Percentiles rank a stretch among this genome's conserved stretches.
Conservation (phyloP, 1,140 invertebrate genomes). For the Papilio polytes region DNA sequence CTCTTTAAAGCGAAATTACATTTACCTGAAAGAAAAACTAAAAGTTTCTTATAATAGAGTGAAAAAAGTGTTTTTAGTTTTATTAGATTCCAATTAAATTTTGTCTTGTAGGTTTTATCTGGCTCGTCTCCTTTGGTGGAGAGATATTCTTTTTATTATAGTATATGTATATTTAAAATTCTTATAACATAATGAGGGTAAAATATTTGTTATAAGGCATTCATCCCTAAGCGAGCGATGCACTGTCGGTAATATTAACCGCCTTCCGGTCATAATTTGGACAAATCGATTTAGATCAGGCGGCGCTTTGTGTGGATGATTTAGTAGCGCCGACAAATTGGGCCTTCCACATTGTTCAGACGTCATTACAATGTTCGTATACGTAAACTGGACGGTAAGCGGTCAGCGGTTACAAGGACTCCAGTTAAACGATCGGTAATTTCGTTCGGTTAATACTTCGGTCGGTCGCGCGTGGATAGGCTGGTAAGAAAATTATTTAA, state of each 20-base stretch:
- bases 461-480: conserved; percentile 4
- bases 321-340: conserved; percentile 78
- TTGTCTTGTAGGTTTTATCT: too few relatives aligned
- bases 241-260: conserved; percentile 45
- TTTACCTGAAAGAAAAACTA: neutral
- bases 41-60: too few relatives aligned
- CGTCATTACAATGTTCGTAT: conserved; percentile 57
- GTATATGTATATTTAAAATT: conserved; percentile 1
- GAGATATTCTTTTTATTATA: neutral
- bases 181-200: conserved; percentile 14
- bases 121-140: neutral
- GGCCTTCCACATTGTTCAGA: conserved; percentile 57
- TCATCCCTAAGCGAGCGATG: conserved; percentile 3
- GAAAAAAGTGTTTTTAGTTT: too few relatives aligned
- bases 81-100: too few relatives aligned
- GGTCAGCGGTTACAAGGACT: conserved; percentile 70
- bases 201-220: conserved; percentile 24
- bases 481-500: neutral
- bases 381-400: conserved; percentile 57
- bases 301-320: conserved; percentile 79
- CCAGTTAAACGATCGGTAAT: conserved; percentile 69
- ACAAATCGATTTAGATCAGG: conserved; percentile 78
- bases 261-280: conserved; percentile 67
- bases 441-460: conserved; percentile 58
- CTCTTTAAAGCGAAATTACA: neutral